Conservation (phyloP, 2,797 vertebrate genomes). For the Leucoraja ocellata region DNA sequence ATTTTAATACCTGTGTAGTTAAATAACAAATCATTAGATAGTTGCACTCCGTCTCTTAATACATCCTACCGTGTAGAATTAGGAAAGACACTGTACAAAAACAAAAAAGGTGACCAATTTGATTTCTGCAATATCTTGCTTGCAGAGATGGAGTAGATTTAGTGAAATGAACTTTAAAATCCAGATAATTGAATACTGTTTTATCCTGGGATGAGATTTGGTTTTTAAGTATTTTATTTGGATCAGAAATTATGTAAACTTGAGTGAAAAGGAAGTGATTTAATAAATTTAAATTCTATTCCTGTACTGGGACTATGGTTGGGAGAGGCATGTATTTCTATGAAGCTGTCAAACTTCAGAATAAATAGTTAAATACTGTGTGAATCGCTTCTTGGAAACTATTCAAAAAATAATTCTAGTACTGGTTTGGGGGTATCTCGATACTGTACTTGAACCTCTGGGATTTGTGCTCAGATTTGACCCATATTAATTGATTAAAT, state of each 20-base stretch:
- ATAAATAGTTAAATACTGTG: neutral
- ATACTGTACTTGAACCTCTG: neutral
- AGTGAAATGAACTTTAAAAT: constrained; percentile 6
- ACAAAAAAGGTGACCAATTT: neutral
- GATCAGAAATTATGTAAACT: constrained; percentile 23
- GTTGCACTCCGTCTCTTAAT: neutral
- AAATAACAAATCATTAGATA: neutral
- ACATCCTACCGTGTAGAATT: neutral
- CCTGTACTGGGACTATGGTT: neutral
- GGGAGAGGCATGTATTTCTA: neutral
- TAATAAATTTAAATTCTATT: neutral
- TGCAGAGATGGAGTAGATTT: neutral
- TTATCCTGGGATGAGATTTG: neutral
- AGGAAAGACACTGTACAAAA: neutral
- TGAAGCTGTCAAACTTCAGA: neutral
- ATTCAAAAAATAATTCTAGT: neutral
- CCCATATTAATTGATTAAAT: neutral
- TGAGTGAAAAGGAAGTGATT: constrained; percentile 23
- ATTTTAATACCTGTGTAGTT: neutral
- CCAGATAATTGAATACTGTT: constrained; percentile 3
- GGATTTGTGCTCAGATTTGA: constrained; percentile 1
- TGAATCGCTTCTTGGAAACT: neutral
- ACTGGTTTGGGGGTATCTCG: neutral
- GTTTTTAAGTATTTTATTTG: constrained; percentile 25
- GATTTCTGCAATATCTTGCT: neutral